Evolutionary conservation across 2,888 invertebrate species (phyloP), one percentile per base, ranked within the genome.

Genomic region (Epistrophe grossulariae): DNA sequence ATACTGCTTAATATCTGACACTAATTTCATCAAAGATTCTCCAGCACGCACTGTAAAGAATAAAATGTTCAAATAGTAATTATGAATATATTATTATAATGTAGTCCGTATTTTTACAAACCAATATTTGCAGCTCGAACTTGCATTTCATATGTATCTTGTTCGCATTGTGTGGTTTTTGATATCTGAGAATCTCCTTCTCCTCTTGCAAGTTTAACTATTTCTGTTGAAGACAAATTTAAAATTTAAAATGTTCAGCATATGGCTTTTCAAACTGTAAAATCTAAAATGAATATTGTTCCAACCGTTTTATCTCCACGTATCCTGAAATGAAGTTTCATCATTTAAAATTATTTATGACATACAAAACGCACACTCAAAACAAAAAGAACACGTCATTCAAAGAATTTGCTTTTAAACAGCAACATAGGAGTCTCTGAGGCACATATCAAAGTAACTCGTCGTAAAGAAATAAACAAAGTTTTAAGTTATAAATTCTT

Each of bases 1-100:
- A 93, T 99, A 99, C 91, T 99, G 99, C 91, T 99, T 99, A 88
- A 99, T 97, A 92, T 99, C 99, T 0, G 99, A 98, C 0, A 99
- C 98, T 38, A 99, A 94, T 93, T 99, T 99, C 97, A 99, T 98
- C 31, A 99, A 93, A 0, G 99, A 98, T 94, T 99, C 99, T 0
- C 98, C 98, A 80, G 99, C 99, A 90, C 99, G 94, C 0, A 99
- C 98, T 95, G 94, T 93, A 94, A 94, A 74, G 50, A 60, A 9
- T 0, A 71, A 13, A 19, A 31, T 13, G 1, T 17, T 1, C 15
- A 17, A 43, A 55, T 13, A 28, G 35, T 17, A 71, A 17, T 38
- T 38, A 15, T 43, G 19, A 35, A 8, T 10, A 24, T 9, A 43
- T 3, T 45, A n/a, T n/a, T n/a, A n/a, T n/a, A 48, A 15, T 2